A percentile compares a stretch with the other conserved stretches of the same genome.
Evolutionary conservation across 1,140 invertebrate species (phyloP).

Genomic region (Papilio dardanus): DNA sequence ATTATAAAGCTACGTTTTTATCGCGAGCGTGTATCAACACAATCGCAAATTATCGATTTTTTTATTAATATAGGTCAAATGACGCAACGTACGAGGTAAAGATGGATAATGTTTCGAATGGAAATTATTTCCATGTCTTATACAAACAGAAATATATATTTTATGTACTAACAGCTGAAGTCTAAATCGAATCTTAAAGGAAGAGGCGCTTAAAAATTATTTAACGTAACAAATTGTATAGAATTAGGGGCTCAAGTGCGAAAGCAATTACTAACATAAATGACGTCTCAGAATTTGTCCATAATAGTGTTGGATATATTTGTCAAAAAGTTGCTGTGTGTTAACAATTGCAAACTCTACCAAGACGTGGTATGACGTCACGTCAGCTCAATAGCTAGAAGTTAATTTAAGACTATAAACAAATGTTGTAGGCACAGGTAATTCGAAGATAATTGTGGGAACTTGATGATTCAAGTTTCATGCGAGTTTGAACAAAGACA

Average conservation of each 20-base stretch:
- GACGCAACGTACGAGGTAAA: constrained; percentile 14
- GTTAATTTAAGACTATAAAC: not conserved
- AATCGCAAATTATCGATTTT: constrained; percentile 26
- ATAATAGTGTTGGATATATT: not conserved
- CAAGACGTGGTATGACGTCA: not conserved
- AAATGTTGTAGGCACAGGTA: not conserved
- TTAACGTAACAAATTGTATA: too few species aligned
- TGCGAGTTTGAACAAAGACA: constrained; percentile 32
- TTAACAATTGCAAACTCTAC: not conserved
- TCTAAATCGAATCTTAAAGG: too few species aligned
- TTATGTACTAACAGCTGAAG: too few species aligned
- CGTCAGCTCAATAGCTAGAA: not conserved
- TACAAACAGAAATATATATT: not conserved
- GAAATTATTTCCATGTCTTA: not conserved
- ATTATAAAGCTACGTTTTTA: constrained; percentile 3
- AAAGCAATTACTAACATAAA: too few species aligned
- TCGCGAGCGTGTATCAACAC: constrained; percentile 1
- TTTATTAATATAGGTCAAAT: constrained; percentile 27
- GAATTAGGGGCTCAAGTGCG: too few species aligned
- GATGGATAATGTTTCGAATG: not conserved
- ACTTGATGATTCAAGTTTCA: constrained; percentile 23
- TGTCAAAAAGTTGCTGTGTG: not conserved
- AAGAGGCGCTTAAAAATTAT: too few species aligned
- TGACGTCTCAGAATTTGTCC: too few species aligned
- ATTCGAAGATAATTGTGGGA: constrained; percentile 30